Evolutionary conservation across 2,113 vertebrate genomes (phyloP), one percentile per base, ranked within the genome.

Genomic region (Acrocephalus kingi): DNA sequence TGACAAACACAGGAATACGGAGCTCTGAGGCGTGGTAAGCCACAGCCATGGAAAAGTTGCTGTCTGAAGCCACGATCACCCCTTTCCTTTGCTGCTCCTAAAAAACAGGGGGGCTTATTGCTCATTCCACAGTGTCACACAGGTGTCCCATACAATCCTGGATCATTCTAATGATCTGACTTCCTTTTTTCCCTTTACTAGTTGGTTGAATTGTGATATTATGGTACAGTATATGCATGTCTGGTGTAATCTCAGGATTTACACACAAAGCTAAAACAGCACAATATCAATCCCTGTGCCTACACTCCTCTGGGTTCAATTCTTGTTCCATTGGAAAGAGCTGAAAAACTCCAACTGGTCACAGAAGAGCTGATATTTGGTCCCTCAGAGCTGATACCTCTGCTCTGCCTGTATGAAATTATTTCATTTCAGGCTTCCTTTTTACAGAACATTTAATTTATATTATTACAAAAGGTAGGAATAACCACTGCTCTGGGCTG

Each of bases 31-130:
- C 98, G 1, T 99, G 99, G 82, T 98, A 97, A 24, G 99, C 98
- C 71, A 99, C 98, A 2, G 99, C 99, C 98, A 99, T 98, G 82
- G 98, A 98, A 89, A 99, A 99, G 97, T 98, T 99, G 86, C 98
- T 98, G 98, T 99, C 99, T 0, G 97, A 98, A 75, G 98, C 98
- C 94, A 99, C 98, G 1, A 99, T 99, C 96, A 99, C 99, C 2
- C 99, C 99, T 72, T 99, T 99, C 67, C 97, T 98, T 95, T 99
- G 99, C 97, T 99, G 98, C 46, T 98, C 98, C 99, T 99, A 89
- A 49, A 94, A 92, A 77, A 80, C 3, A 92, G 18, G 5, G n/a
- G 22, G 41, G 39, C 7, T 86, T 66, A 69, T 9, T 81, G 56
- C 10, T 18, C 24, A 0, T 77, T 23, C 6, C 7, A 13, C 2